Conservation (phyloP, 2,888 invertebrate species). For the Sinelater perroti region DNA sequence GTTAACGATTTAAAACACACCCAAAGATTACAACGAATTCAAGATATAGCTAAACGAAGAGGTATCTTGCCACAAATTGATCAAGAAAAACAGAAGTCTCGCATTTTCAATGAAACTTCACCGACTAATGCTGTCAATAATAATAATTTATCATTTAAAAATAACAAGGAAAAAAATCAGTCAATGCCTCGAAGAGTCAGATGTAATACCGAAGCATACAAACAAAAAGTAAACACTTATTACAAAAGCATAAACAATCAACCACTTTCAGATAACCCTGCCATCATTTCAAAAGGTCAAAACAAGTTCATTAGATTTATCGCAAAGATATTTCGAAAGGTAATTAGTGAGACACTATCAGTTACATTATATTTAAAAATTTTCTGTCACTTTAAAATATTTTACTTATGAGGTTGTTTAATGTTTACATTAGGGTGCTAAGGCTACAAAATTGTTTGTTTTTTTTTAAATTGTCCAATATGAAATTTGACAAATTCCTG, state of each 20-base stretch:
- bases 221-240: constrained; percentile 9
- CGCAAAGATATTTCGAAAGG: constrained; percentile 12
- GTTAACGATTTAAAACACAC: constrained; percentile 3
- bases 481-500: constrained; percentile 16
- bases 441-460: background rate
- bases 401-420: too few relatives aligned
- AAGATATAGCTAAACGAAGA: constrained; percentile 1
- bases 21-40: constrained; percentile 10
- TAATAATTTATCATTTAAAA: too few relatives aligned
- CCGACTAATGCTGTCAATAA: too few relatives aligned
- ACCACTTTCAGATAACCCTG: background rate
- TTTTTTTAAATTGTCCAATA: background rate
- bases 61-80: too few relatives aligned
- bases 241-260: constrained; percentile 10
- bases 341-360: constrained; percentile 12
- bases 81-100: too few relatives aligned
- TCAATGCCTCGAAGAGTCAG: background rate
- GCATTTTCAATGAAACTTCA: too few relatives aligned
- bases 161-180: too few relatives aligned
- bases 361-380: background rate
- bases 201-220: background rate
- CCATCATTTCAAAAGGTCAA: background rate
- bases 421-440: too few relatives aligned
- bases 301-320: constrained; percentile 14
- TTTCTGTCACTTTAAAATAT: background rate